Base-by-base conservation (phyloP, 2,797 vertebrate genomes). In the Percopsis omiscomaycus region DNA sequence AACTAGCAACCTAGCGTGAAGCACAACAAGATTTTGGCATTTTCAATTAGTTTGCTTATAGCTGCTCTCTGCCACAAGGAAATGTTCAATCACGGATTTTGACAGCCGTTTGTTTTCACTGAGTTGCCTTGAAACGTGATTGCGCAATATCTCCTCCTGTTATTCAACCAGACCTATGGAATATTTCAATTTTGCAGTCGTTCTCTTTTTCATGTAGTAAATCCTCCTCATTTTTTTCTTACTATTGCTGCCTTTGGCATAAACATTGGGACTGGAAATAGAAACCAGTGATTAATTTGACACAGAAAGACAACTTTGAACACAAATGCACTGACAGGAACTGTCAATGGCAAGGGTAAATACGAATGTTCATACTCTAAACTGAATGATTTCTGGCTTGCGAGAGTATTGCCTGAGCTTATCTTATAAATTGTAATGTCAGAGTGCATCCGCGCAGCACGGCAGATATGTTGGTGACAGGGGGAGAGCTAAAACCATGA, bases 251-350 rank as follows among this genome's bases (percentile, higher is more conserved):
- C 84, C 80, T 71, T 75, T 85, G 76, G 84, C 79, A 84, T 86
- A 87, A 90, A 88, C 85, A 89, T 32, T 72, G 67, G 14, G 52
- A 68, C 68, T 78, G 37, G 71, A 84, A 85, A 81, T 81, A 83
- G 77, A 85, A 75, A 49, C 55, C 22, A 53, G 58, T 72, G 69
- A 67, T 61, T 78, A 82, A 85, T 86, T 78, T 85, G 84, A 86
- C 64, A 75, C 69, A 84, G 59, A 80, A 80, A 69, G 64, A 61
- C 68, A 79, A 69, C 56, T 75, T 79, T 64, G 69, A 77, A 67
- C 66, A 77, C 62, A 49, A 13, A 64, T 70, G 55, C 64, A 53
- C n/a, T 64, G 46, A 69, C 68, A 56, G 30, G 73, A 73, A 60
- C 6, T 68, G 48, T 67, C 59, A 73, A 71, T 66, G 30, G 29